These are phyloP conservation scores for Nothoprocta perdicaria DNA, from an alignment of 2,113 vertebrate species.

Conservation along the genomic window DNA sequence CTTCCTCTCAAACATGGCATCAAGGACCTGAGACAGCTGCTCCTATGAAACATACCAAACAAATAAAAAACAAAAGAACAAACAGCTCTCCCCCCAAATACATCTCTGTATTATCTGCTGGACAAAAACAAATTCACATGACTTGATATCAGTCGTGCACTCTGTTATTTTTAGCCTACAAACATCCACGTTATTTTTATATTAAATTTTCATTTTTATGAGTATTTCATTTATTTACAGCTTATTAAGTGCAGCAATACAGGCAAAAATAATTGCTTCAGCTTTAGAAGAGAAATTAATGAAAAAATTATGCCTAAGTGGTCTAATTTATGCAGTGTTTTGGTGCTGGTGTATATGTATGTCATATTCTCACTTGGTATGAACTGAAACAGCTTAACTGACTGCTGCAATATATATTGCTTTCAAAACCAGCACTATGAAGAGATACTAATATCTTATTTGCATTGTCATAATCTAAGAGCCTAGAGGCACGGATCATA, in stretches of 20 bases:
- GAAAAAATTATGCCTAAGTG: not conserved
- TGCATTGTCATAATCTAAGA: not conserved
- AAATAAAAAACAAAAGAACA: no score
- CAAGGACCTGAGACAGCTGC: constrained; percentile 95
- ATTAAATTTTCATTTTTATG: not conserved
- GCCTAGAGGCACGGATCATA: not conserved
- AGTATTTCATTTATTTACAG: not conserved
- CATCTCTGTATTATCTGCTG: not conserved
- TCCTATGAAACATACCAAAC: constrained; percentile 79
- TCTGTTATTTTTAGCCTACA: not conserved
- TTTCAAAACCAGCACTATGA: not conserved
- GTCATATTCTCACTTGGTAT: not conserved
- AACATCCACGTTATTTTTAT: not conserved
- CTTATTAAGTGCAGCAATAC: not conserved
- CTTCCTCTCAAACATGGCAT: constrained; percentile 96
- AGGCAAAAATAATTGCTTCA: not conserved
- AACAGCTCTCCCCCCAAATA: not conserved
- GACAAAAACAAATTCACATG: rapidly evolving
- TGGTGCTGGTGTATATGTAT: not conserved
- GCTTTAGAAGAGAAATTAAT: not conserved
- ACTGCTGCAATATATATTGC: not conserved
- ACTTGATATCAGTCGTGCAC: not conserved
- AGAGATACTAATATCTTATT: not conserved
- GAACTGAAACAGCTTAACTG: not conserved
- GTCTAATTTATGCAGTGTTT: not conserved